Evolutionary conservation across 1,140 invertebrate species (phyloP).

Genomic region (Psilanteris sp.): DNA sequence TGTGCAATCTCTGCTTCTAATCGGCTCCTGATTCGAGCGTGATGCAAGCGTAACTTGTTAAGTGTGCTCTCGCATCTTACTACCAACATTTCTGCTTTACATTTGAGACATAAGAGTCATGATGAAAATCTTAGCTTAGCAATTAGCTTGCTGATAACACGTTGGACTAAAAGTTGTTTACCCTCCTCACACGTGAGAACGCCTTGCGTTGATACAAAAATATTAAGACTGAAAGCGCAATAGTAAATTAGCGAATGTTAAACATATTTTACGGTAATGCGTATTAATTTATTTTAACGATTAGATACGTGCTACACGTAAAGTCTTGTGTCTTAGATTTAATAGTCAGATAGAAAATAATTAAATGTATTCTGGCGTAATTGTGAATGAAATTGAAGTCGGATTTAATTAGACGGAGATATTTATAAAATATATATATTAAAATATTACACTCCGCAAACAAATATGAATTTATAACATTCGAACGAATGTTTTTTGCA

Average conservation of each 20-base stretch:
- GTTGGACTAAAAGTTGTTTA: slow-evolving; percentile 35
- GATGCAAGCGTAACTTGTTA: slow-evolving; percentile 34
- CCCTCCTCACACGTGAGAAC: slow-evolving; percentile 27
- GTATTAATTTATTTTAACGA: slow-evolving; percentile 26
- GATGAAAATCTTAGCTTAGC: slow-evolving; percentile 42
- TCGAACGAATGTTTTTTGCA: too few relatives aligned
- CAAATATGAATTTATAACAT: too few relatives aligned
- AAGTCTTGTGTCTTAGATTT: too few relatives aligned
- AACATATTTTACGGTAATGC: slow-evolving; percentile 20
- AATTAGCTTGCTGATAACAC: slow-evolving; percentile 46
- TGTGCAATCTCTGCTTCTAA: slow-evolving; percentile 65
- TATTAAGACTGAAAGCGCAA: too few relatives aligned
- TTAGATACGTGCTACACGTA: background rate
- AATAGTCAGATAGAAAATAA: too few relatives aligned
- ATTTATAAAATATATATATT: too few relatives aligned
- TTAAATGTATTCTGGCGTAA: too few relatives aligned
- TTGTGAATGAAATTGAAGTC: too few relatives aligned
- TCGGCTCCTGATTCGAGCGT: slow-evolving; percentile 59
- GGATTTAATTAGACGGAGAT: too few relatives aligned
- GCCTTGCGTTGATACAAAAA: slow-evolving; percentile 19
- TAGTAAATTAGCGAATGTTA: slow-evolving; percentile 38
- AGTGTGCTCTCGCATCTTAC: slow-evolving; percentile 26
- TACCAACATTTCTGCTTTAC: slow-evolving; percentile 37
- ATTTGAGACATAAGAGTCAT: slow-evolving; percentile 48
- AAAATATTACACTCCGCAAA: too few relatives aligned